These are phyloP conservation scores for Uromys caudimaculatus DNA, from an alignment of 2,797 vertebrate species.

Conservation along the genomic window DNA sequence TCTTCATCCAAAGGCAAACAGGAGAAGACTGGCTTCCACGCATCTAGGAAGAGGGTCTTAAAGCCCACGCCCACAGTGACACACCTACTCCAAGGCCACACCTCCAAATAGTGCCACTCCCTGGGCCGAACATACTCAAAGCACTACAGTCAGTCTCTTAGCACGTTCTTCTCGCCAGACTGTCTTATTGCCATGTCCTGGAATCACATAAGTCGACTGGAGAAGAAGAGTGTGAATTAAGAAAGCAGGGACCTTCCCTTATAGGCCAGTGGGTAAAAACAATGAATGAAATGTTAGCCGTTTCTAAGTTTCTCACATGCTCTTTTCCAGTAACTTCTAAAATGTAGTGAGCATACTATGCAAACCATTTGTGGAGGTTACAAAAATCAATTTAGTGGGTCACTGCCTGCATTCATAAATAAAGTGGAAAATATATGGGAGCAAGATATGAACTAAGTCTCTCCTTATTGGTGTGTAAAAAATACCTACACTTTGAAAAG, in stretches of 20 bases:
- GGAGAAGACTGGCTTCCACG: no score
- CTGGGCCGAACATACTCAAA: no score
- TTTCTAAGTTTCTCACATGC: constrained; percentile 3
- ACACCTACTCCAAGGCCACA: no score
- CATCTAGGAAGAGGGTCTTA: no score
- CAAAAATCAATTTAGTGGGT: constrained; percentile 62
- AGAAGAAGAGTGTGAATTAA: neutral
- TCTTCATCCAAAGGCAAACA: no score
- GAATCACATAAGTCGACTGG: neutral
- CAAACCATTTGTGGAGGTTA: constrained; percentile 26
- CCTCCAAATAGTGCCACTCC: no score
- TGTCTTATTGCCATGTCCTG: neutral
- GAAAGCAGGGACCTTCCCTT: neutral
- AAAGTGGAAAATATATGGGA: constrained; percentile 53
- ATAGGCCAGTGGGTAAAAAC: neutral
- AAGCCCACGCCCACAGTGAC: no score
- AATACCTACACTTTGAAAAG: constrained; percentile 38
- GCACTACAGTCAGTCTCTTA: neutral
- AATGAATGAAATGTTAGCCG: constrained; percentile 27
- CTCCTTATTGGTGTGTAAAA: neutral
- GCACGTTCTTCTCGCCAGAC: neutral
- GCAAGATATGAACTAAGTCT: constrained; percentile 56
- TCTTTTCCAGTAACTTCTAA: constrained; percentile 43
- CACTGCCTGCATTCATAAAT: constrained; percentile 54
- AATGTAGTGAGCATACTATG: constrained; percentile 3